Evolutionary conservation across 2,113 vertebrate species (phyloP), one percentile per base, ranked within the genome.

Genomic region (Ondatra zibethicus): DNA sequence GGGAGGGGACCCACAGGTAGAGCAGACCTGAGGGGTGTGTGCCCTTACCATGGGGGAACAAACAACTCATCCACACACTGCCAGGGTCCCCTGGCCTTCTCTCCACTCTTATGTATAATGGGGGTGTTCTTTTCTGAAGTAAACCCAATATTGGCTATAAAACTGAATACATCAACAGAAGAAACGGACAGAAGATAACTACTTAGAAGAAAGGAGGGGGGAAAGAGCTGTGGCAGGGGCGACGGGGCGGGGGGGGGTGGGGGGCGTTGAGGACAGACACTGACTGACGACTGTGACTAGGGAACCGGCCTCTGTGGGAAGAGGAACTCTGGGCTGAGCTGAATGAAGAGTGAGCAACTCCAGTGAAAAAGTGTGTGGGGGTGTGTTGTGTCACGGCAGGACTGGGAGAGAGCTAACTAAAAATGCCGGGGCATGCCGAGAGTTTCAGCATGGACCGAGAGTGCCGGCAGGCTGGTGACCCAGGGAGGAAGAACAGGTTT

Each of bases 401-500:
- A 25, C 25, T 52, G 72, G n/a, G 50, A 72, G 42, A 19, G 27
- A 68, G 45, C 47, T 36, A 70, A 92, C 50, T 27, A 31, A 89
- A 84, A 58, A 23, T 27, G 5, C 45, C 31, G 12, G 23, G 55
- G 31, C 29, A 23, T 1, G n/a, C 31, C 31, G 39, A 36, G 81
- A 61, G 27, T 92, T 88, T 92, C 45, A 13, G 72, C 36, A 31
- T 14, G 0, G 65, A 33, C 4, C 33, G 52, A 36, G 42, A 78
- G 19, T 61, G 50, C 81, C 50, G 31, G 29, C 61, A 80, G 84
- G 27, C 76, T 76, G n/a, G 45, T 29, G 19, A 77, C 88, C 58
- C 93, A 80, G 61, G 39, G 31, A 88, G 36, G 45, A 75, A 86
- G 77, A 68, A 58, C 45, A 93, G 73, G 23, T 47, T 63, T 92